These are phyloP conservation scores for Coptodon rendalli DNA, from an alignment of 2,113 vertebrate species.

Conservation along the genomic window DNA sequence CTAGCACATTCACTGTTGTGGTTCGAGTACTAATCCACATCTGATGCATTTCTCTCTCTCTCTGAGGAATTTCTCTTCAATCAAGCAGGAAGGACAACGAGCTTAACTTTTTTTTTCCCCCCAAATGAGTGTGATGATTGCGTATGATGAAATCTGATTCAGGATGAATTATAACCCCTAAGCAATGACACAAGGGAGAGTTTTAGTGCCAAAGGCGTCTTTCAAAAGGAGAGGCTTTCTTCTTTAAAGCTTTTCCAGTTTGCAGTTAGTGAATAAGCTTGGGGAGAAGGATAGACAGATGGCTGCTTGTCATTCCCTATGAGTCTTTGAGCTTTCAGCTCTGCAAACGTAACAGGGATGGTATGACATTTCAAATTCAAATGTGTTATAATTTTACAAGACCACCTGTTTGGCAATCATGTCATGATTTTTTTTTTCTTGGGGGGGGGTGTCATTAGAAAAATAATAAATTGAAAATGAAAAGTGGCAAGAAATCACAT, in stretches of 20 bases:
- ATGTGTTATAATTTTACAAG: background rate
- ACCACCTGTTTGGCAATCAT: background rate
- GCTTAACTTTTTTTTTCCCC: background rate
- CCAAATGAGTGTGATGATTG: constrained; percentile 15
- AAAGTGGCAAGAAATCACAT: background rate
- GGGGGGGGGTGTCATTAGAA: accelerated
- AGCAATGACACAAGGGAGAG: constrained; percentile 36
- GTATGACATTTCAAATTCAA: background rate
- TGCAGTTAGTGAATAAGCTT: constrained; percentile 33
- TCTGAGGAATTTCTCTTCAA: constrained; percentile 6
- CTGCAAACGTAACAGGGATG: constrained; percentile 2
- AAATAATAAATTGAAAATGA: background rate
- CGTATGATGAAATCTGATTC: constrained; percentile 41
- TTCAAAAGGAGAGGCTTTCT: constrained; percentile 39
- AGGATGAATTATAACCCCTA: constrained; percentile 44
- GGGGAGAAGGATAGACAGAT: constrained; percentile 32
- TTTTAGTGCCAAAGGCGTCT: constrained; percentile 28
- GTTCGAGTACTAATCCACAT: constrained; percentile 1
- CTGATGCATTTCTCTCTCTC: background rate
- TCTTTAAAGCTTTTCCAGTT: constrained; percentile 51
- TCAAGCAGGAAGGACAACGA: constrained; percentile 22
- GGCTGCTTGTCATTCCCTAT: constrained; percentile 43
- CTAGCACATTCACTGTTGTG: background rate
- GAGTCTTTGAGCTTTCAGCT: constrained; percentile 20
- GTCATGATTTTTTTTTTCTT: background rate